phyloP scores from a whole-genome alignment of 2,888 invertebrate species.

The Ditula angustiorana region DNA sequence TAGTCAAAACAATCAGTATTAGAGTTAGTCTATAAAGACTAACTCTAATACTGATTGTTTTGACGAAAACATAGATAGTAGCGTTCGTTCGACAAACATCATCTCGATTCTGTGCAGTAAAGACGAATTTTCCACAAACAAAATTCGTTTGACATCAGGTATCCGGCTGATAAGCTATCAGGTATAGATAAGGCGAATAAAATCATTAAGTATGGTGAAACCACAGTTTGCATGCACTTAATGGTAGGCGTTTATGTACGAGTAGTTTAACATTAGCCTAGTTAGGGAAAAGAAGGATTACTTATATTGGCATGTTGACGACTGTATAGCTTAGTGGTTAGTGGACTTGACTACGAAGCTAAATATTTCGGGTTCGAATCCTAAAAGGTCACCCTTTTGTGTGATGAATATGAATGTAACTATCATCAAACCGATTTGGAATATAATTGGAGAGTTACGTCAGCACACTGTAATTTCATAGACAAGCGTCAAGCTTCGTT shows the following conservation, averaged over 20 bases:
- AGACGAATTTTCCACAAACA: conserved; percentile 9
- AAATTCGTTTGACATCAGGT: neutral
- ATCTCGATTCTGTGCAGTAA: neutral
- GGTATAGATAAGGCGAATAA: neutral
- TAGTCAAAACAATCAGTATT: too few species aligned
- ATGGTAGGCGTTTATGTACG: neutral
- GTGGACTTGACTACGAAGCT: too few species aligned
- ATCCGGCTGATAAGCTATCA: conserved; percentile 1
- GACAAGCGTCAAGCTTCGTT: too few species aligned
- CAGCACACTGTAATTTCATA: too few species aligned
- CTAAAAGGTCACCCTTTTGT: too few species aligned
- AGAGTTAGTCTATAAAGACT: neutral
- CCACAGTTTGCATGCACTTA: neutral
- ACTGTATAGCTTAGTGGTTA: too few species aligned
- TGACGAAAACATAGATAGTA: neutral
- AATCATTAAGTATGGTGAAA: conserved; percentile 10
- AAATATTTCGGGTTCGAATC: too few species aligned
- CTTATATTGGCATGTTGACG: neutral
- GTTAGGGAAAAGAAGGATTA: neutral
- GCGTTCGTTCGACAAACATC: neutral
- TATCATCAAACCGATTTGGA: too few species aligned
- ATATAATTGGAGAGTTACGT: too few species aligned
- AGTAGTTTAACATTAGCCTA: neutral
- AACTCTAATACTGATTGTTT: neutral
- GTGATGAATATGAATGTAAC: too few species aligned